These are phyloP conservation scores for Paelopatides confundens DNA, from an alignment of 53 echinoderm and acorn worm genomes.

Conservation along the genomic window DNA sequence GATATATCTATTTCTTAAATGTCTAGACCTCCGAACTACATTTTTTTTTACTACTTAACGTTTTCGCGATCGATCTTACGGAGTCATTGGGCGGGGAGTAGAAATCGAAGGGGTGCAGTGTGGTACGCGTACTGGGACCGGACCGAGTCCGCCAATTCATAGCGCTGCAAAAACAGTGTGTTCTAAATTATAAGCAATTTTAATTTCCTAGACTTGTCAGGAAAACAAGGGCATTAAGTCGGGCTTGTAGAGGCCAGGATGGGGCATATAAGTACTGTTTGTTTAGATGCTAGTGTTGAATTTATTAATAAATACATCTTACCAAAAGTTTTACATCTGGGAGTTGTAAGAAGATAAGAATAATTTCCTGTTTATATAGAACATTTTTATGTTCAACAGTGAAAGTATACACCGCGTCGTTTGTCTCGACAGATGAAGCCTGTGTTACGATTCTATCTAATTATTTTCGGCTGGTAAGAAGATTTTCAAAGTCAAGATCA, in stretches of 20 bases:
- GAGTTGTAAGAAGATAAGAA: constrained; percentile 17
- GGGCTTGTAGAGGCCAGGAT: neutral
- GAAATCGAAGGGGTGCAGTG: neutral
- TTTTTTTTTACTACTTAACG: neutral
- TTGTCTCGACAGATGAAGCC: neutral
- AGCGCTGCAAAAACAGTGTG: neutral
- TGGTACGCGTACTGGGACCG: neutral
- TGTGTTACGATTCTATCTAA: neutral
- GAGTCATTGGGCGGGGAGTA: neutral
- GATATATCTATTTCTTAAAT: constrained; percentile 6
- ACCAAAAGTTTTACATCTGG: neutral
- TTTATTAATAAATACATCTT: constrained; percentile 27
- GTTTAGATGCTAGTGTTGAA: neutral
- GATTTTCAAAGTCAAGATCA: neutral
- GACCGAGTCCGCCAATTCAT: neutral
- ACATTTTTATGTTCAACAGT: constrained; percentile 46
- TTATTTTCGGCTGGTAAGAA: neutral
- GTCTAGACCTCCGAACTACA: constrained; percentile 40
- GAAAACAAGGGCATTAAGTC: constrained; percentile 15
- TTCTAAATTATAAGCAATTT: neutral
- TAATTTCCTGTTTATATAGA: constrained; percentile 43
- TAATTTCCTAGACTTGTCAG: neutral
- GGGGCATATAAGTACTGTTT: neutral
- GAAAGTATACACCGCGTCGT: neutral
- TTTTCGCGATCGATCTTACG: constrained; percentile 1